Evolutionary conservation across 2,888 invertebrate genomes (phyloP), one percentile per base, ranked within the genome.

Genomic region (Ochropacha duplaris): DNA sequence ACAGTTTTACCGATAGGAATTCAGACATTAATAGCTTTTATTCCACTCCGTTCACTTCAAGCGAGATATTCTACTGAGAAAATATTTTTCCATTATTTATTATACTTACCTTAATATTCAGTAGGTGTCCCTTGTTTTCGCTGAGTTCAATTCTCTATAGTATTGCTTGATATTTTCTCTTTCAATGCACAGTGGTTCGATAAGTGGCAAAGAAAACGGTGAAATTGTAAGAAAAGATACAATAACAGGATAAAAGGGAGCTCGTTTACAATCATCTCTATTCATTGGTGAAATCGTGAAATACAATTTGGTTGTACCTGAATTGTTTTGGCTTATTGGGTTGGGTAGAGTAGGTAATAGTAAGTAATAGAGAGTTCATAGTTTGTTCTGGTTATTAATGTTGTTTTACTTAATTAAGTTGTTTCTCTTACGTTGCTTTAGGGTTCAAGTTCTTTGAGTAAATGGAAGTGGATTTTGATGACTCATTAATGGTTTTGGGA

Each of bases 191-290:
- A 69, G 58, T 71, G 64, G 65, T 65, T 72, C 74, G 71, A 77
- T 79, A 76, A 76, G 69, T 69, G 64, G 67, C 65, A 68, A 72
- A 69, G 69, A 70, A 76, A 79, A 78, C 64, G 72, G 71, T 64
- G 65, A 71, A 78, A 80, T 81, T 76, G 74, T 78, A 74, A 74
- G 74, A 74, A 75, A 71, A 75, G 72, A 80, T 79, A 80, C 72
- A 82, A 82, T 77, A 79, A 79, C 69, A 67, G 69, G 69, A 73
- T 77, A 82, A 81, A 75, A 78, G 69, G 73, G 71, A 63, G 71
- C 77, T 78, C 76, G 71, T 79, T 84, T 78, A 77, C 74, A 81
- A 78, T 79, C 76, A 76, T 85, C 75, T 81, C 77, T 79, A 83
- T 83, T 84, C 79, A 81, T 83, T 81, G 79, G 74, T 70, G 61